Evolutionary conservation across 2,888 invertebrate species (phyloP), one percentile per base, ranked within the genome.

Genomic region (Dexiosoma caninum): DNA sequence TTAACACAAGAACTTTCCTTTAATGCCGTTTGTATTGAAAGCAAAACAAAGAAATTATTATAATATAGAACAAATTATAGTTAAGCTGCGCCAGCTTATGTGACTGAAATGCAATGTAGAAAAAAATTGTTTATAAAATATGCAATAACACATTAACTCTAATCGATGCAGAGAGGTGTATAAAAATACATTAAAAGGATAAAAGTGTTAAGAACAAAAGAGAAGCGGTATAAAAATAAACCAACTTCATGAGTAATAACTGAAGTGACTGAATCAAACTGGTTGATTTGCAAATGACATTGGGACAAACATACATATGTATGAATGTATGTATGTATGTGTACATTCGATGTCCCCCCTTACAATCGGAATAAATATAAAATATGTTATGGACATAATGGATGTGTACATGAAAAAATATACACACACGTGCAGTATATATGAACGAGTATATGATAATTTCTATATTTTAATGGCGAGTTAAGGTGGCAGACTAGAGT

Each of bases 101-200:
- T 27, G 32, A 32, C 53, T 53, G 42, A 64, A 67, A 42, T 32
- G 6, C 32, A 71, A 71, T 40, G 0, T 23, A 55, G 9, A 57
- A 62, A 62, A 72, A 62, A 62, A 72, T 62, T 59, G 51, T 72
- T 77, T 69, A 77, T 72, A 77, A 72, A 76, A 64, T 81, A 69
- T 72, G 62, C 81, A 77, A 57, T 76, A 72, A 72, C 51, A 77
- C 72, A 77, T 77, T 76, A 72, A 72, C 72, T 69, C 49, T 55
- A 81, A 77, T 72, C 77, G 81, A 81, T 81, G 67, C 19, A 49
- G 57, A 62, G 30, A 40, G 21, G 23, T 55, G 66, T 69, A 57
- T 49, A 72, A 30, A 77, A 72, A 69, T 55, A 51, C 62, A 59
- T 77, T 76, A 46, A 69, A 53, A 74, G 64, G 74, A 74, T 40